Evolutionary conservation across 2,113 vertebrate species (phyloP), one percentile per base, ranked within the genome.

Genomic region (Poicephalus meyeri): DNA sequence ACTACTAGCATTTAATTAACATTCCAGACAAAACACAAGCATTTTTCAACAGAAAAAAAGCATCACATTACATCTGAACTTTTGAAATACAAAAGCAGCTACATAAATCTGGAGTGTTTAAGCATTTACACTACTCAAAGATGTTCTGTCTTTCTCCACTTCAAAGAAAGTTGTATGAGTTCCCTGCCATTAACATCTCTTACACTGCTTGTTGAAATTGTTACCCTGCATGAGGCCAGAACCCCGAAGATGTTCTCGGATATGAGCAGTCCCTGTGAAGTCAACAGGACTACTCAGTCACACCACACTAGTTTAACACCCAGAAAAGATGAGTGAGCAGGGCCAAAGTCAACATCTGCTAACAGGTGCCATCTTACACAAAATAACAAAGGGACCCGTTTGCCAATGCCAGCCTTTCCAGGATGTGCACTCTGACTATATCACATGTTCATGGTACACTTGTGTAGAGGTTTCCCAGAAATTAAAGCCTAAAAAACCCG

Each of bases 51-150:
- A 72, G n/a, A 81, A 90, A 70, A 93, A 88, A 28, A 94, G 19
- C 89, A 86, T 83, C 46, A 71, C 64, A 58, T 53, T 82, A 58
- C n/a, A 82, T 25, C 33, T 71, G 69, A 95, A 60, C 80, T 55
- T 61, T 20, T 87, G 69, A 91, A 94, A 77, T n/a, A 80, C 3
- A 91, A 95, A 91, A 97, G 76, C 44, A 72, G 19, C 31, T 74
- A 28, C 0, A 2, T 68, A 73, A 79, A 88, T 77, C 24, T 86
- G 60, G 23, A 87, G 65, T 50, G 46, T 24, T 78, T 47, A 86
- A 86, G 47, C 55, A 85, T 84, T 89, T 78, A 50, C 35, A 60
- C 29, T 68, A 31, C 42, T 60, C 42, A 80, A 94, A 90, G 56
- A 53, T 1, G 0, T 26, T 11, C 37, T 33, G 31, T 47, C 65